phyloP scores from a whole-genome alignment of 1,140 invertebrate species.

The Cardiocondyla obscurior region DNA sequence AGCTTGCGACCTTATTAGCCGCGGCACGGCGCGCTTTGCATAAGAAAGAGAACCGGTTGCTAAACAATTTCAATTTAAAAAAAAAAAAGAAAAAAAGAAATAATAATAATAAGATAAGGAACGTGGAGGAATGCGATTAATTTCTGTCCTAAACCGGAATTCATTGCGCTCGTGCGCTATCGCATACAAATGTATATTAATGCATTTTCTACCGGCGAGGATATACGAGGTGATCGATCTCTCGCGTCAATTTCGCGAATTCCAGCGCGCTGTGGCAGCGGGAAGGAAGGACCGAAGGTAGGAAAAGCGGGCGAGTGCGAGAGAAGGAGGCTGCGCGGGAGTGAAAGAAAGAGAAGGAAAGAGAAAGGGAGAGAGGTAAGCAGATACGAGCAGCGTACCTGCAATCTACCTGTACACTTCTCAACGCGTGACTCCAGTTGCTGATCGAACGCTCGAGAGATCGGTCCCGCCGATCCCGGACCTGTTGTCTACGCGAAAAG shows the following conservation, averaged over 20 bases:
- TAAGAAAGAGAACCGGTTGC: not conserved
- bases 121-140: not conserved
- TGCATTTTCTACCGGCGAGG: constrained; percentile 27
- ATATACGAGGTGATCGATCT: constrained; percentile 51
- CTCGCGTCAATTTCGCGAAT: constrained; percentile 47
- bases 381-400: constrained; percentile 46
- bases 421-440: constrained; percentile 75
- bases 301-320: constrained; percentile 26
- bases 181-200: not conserved
- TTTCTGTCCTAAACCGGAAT: not conserved
- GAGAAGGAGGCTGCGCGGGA: constrained; percentile 8
- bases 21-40: not conserved
- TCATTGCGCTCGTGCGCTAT: not conserved
- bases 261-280: constrained; percentile 5
- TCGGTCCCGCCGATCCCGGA: constrained; percentile 38
- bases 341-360: constrained; percentile 29
- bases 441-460: constrained; percentile 75
- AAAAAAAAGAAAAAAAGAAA: no score
- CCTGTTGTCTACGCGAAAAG: not conserved
- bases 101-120: no score
- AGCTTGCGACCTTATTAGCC: not conserved
- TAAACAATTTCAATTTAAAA: not conserved
- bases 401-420: constrained; percentile 69
- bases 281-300: not conserved
- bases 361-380: constrained; percentile 42